Conservation (phyloP, 37 sponge, comb jelly and placozoan genomes). For the Corticium candelabrum region DNA sequence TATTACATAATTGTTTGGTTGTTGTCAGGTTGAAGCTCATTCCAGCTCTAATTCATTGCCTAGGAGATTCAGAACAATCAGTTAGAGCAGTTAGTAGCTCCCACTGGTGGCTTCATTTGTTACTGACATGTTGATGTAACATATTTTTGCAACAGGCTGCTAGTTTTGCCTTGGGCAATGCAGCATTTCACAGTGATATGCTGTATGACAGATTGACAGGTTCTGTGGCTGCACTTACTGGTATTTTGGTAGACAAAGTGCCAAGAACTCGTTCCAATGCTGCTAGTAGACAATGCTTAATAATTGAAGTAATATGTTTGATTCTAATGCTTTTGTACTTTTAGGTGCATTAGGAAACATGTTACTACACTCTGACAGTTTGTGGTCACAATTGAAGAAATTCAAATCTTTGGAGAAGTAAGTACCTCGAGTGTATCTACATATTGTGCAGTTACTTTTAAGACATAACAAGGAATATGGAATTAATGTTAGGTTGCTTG, state of each 20-base stretch:
- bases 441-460: too few relatives aligned
- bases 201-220: neutral
- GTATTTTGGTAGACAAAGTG: neutral
- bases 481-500: neutral
- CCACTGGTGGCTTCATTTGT: neutral
- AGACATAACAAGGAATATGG: too few relatives aligned
- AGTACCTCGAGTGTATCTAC: neutral
- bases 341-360: neutral
- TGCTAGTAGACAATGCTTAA: neutral
- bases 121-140: neutral
- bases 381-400: neutral
- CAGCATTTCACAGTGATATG: neutral
- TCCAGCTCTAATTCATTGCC: neutral
- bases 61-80: neutral
- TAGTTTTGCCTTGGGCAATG: conserved; percentile 15
- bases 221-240: neutral
- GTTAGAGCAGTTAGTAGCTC: neutral
- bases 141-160: conserved; percentile 1
- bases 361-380: neutral
- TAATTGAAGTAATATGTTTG: too few relatives aligned
- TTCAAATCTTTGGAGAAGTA: neutral
- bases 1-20: too few relatives aligned
- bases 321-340: too few relatives aligned
- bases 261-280: neutral
- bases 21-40: too few relatives aligned